Evolutionary conservation across 2,113 vertebrate species (phyloP), one percentile per base, ranked within the genome.

Genomic region (Hemiprocne comata): DNA sequence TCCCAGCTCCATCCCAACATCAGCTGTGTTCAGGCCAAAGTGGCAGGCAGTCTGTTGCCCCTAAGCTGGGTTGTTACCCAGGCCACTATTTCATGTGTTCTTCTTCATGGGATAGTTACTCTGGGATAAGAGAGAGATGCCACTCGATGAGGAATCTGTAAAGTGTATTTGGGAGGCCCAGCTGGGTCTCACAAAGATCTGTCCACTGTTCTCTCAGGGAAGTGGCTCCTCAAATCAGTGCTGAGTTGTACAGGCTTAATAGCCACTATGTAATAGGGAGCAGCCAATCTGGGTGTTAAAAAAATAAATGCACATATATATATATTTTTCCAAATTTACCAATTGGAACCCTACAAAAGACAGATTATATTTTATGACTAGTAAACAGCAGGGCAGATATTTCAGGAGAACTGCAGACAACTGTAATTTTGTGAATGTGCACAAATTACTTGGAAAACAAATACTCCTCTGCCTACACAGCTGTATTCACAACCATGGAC

Each of bases 401-500:
- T 97, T 97, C 87, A 85, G 94, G 97, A 95, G 97, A 97, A 96
- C 95, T 96, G 93, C 95, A 96, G 97, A 97, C 94, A 97, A 94
- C 94, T 91, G 94, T 97, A 97, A 97, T 98, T 98, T 97, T 96
- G 94, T 93, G 95, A 98, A 96, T 97, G 85, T 97, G 96, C 94
- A 97, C 94, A 98, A 96, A 97, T 98, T 95, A 98, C 97, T 97
- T 97, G 97, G 95, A 96, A 98, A 97, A 97, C 94, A 98, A 97
- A 97, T 97, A 97, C 86, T 95, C 95, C 80, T 82, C 93, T 97
- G 96, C 97, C 96, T 96, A 80, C 95, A 97, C 96, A 95, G 94
- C 94, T 96, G 94, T 94, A 72, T 97, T 96, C 96, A 94, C 95
- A 97, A 89, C 80, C 13, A 6, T 88, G 91, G 93, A 96, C 95